These are phyloP conservation scores for Scotopteryx bipunctaria DNA, from an alignment of 2,888 invertebrate species.

Conservation along the genomic window DNA sequence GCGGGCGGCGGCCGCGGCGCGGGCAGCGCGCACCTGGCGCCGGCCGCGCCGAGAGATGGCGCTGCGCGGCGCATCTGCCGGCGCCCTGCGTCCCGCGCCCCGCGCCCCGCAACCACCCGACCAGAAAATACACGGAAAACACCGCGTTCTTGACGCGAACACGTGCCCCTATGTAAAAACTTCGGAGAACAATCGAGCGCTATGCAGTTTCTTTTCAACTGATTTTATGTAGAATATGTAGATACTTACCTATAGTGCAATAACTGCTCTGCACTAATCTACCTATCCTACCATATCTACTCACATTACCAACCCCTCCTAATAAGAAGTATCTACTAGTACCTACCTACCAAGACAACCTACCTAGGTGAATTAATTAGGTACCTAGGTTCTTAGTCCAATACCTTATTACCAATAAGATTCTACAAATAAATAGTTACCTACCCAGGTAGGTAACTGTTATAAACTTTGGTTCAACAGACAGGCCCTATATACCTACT, in stretches of 20 bases:
- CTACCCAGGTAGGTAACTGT: not conserved
- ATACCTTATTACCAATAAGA: too few species aligned
- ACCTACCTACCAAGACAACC: too few species aligned
- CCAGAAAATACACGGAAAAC: conserved; percentile 80
- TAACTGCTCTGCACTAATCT: too few species aligned
- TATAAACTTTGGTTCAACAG: too few species aligned
- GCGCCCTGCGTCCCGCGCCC: conserved; percentile 50
- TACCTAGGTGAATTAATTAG: not conserved
- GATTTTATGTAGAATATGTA: conserved; percentile 18
- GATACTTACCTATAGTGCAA: not conserved
- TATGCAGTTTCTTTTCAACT: conserved; percentile 55
- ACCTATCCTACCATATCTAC: not conserved
- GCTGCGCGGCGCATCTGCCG: conserved; percentile 81
- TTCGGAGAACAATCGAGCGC: conserved; percentile 58
- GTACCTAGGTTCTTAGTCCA: not conserved
- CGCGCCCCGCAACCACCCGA: conserved; percentile 55
- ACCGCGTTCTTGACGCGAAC: conserved; percentile 69
- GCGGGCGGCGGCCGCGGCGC: conserved; percentile 76
- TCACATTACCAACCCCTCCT: too few species aligned
- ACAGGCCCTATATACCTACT: not conserved
- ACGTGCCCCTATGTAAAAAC: conserved; percentile 77
- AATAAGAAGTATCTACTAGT: too few species aligned
- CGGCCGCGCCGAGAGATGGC: conserved; percentile 74
- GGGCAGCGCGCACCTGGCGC: conserved; percentile 75
- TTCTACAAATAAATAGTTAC: too few species aligned